Percentiles rank a stretch among this genome's conserved stretches.
Evolutionary conservation across 2,113 vertebrate genomes (phyloP).

Genomic region (Thymallus thymallus): DNA sequence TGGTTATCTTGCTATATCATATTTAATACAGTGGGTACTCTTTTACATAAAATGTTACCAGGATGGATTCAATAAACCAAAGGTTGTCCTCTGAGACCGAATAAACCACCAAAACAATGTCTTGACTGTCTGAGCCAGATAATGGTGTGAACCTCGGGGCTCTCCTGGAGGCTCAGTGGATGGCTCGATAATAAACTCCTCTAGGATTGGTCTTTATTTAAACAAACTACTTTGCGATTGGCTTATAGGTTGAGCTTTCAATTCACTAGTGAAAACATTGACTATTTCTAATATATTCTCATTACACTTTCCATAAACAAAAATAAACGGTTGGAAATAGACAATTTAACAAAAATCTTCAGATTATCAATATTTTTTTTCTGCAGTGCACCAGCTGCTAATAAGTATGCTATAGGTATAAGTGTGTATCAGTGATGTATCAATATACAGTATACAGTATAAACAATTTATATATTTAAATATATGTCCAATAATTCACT

Average conservation of each 20-base stretch:
- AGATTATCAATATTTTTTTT: neutral
- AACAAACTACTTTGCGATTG: neutral
- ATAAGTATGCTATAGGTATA: neutral
- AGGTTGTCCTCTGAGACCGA: neutral
- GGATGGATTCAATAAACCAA: neutral
- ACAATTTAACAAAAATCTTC: neutral
- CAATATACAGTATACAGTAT: no score
- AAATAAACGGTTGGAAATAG: neutral
- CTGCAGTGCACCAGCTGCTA: neutral
- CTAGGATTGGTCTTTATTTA: neutral
- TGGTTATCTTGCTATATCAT: no score
- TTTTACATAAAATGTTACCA: no score
- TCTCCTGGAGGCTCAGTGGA: slow-evolving; percentile 18
- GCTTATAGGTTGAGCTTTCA: neutral
- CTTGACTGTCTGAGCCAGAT: slow-evolving; percentile 13
- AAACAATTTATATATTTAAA: no score
- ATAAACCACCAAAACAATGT: neutral
- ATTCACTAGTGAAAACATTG: no score
- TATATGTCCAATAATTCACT: no score
- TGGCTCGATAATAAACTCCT: neutral
- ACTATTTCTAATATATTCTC: no score
- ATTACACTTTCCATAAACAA: no score
- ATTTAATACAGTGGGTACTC: no score
- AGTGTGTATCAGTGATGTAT: no score
- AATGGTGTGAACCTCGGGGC: slow-evolving; percentile 43